Conservation (phyloP, 2,888 invertebrate species). For the Cinara cedri region DNA sequence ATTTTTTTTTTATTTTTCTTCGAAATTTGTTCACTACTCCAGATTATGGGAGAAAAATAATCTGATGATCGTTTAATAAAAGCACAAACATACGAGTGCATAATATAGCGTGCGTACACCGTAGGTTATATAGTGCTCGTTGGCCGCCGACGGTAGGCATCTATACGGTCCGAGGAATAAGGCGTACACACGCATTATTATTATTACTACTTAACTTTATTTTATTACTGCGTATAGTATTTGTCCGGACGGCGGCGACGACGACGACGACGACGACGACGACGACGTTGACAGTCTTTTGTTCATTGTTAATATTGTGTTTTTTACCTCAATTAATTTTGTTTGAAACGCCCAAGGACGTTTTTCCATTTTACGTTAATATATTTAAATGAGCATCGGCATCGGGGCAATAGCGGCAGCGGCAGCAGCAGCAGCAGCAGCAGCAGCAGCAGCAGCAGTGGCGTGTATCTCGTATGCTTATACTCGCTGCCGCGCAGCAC, state of each 20-base stretch:
- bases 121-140: too few species aligned
- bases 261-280: not conserved
- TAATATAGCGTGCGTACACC: not conserved
- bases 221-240: not conserved
- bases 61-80: slow-evolving; percentile 21
- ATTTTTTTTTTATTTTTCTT: too few species aligned
- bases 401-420: too few species aligned
- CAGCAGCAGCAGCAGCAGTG: not conserved
- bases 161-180: too few species aligned
- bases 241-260: not conserved
- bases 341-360: slow-evolving; percentile 34
- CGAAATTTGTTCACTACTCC: too few species aligned
- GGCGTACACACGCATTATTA: too few species aligned
- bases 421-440: too few species aligned
- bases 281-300: slow-evolving; percentile 34
- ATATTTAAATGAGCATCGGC: slow-evolving; percentile 23
- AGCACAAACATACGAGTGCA: not conserved
- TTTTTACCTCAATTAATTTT: slow-evolving; percentile 47
- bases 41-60: not conserved
- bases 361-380: slow-evolving; percentile 13
- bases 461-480: not conserved
- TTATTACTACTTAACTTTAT: too few species aligned
- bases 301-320: slow-evolving; percentile 44
- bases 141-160: too few species aligned
- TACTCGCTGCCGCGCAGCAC: too few species aligned